Base-by-base conservation (phyloP, 2,113 vertebrate species). In the Epinephelus lanceolatus region DNA sequence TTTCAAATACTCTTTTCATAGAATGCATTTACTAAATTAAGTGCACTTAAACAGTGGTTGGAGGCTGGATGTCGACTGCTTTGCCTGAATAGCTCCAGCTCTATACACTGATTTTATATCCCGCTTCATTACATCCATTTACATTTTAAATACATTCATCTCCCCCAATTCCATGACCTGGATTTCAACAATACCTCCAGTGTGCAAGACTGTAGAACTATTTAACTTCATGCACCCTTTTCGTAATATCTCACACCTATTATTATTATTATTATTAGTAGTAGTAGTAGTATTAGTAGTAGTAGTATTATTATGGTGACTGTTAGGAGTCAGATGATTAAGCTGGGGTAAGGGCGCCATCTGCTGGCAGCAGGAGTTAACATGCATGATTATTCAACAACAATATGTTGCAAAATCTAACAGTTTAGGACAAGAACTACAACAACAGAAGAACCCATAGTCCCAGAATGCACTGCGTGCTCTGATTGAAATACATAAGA, bases 341-440 rank as follows among this genome's bases (percentile, higher is more conserved):
- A 60, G 10, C 2, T 10, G 25, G 10, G 49, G 5, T 19, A 59
- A 74, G 23, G 66, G 30, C 52, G 63, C 81, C 69, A 59, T 59
- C 86, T 88, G 21, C 63, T 75, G 82, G 3, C 42, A 42, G 12
- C 15, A 42, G 17, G 25, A n/a, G 56, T 5, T 42, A 3, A 61
- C 51, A 23, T 51, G n/a, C 37, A 37, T 21, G 52, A 21, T 27
- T 65, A 45, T 19, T 65, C 17, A 66, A 74, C 17, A 66, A 74
- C 14, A 6, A 67, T 17, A 25, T 53, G 30, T 60, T 63, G 7
- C 14, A 23, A 67, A 55, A 40, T 17, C 47, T 21, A 33, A 2
- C 1, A 49, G 0, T n/a, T n/a, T 27, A 5, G 11, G 19, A 67
- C 15, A 51, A 42, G 13, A 51, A 45, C 11, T 19, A 62, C 19